A percentile compares a stretch with the other conserved stretches of the same genome.
Conservation (phyloP, 2,113 vertebrate species). For the Elephas maximus region DNA sequence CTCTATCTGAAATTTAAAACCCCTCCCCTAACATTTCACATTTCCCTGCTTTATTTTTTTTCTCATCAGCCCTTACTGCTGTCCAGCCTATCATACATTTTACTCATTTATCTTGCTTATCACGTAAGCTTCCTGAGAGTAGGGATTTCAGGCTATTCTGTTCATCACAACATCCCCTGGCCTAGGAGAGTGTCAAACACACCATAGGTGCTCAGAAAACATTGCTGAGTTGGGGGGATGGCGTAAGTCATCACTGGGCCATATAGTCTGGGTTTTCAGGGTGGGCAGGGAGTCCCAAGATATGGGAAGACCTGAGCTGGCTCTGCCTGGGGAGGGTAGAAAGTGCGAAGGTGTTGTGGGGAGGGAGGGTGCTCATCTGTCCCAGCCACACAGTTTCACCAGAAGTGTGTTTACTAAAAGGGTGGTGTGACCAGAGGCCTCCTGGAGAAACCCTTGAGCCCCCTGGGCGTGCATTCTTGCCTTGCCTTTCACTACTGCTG, state of each 20-base stretch:
- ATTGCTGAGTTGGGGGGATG: background rate
- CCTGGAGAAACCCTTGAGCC: background rate
- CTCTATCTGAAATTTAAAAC: background rate
- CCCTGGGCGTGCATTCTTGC: background rate
- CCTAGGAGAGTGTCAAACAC: background rate
- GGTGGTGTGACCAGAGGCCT: background rate
- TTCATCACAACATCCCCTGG: too few species aligned
- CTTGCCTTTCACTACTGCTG: background rate
- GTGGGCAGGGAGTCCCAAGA: background rate
- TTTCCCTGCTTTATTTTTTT: background rate
- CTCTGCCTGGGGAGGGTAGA: too few species aligned
- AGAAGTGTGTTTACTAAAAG: background rate
- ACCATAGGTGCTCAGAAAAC: background rate
- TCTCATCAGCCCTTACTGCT: background rate
- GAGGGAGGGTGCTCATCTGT: too few species aligned
- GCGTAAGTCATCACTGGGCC: too few species aligned
- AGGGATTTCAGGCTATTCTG: background rate
- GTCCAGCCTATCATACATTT: background rate
- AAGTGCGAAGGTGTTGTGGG: too few species aligned
- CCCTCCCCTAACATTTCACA: background rate
- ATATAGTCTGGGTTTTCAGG: background rate
- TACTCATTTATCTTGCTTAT: background rate
- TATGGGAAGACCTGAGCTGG: too few species aligned
- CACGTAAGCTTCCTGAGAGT: background rate
- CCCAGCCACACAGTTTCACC: background rate